Base-by-base conservation (phyloP, 2,797 vertebrate genomes). In the Ptychadena robeensis region DNA sequence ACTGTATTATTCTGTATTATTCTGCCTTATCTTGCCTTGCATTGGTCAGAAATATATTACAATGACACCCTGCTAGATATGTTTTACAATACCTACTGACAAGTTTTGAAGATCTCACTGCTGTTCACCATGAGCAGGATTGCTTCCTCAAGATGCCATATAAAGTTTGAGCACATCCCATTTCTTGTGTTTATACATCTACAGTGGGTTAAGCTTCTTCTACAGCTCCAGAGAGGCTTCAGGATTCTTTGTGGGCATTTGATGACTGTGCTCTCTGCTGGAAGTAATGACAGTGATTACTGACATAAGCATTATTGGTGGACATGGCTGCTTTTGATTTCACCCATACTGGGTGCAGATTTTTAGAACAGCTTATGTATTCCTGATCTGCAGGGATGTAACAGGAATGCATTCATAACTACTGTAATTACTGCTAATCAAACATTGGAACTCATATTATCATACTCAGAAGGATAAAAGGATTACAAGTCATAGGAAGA, bases 371-470 rank as follows among this genome's bases (percentile, higher is more conserved):
- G 15, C 18, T 22, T 53, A 18, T 18, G 12, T 28, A 61, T 61
- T 61, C 8, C 25, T 25, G 59, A 59, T 59, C n/a, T 40, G 12
- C 0, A 61, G 28, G 25, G 27, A 69, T 69, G n/a, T 38, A 38
- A 40, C 10, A 40, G n/a, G 18, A 69, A 69, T 69, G 14, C 22
- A 69, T 40, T 4, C 35, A 69, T 69, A 38, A 69, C n/a, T 15
- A 40, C n/a, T 14, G 32, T 37, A 37, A 68, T 68, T 68, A 27
- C 38, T 68, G 22, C n/a, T 68, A 68, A 68, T 68, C 25, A 68
- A 68, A 68, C 35, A 37, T 25, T 34, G 31, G 35, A 37, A 8
- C 66, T 68, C 66, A 68, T 12, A 68, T 68, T 68, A 68, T 15
- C 18, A 37, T 32, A 11, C n/a, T 68, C n/a, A 69, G 35, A 38